Percentiles rank a stretch among this genome's conserved stretches.
Conservation (phyloP, 2,888 invertebrate genomes). For the Steinernema scapterisci region DNA sequence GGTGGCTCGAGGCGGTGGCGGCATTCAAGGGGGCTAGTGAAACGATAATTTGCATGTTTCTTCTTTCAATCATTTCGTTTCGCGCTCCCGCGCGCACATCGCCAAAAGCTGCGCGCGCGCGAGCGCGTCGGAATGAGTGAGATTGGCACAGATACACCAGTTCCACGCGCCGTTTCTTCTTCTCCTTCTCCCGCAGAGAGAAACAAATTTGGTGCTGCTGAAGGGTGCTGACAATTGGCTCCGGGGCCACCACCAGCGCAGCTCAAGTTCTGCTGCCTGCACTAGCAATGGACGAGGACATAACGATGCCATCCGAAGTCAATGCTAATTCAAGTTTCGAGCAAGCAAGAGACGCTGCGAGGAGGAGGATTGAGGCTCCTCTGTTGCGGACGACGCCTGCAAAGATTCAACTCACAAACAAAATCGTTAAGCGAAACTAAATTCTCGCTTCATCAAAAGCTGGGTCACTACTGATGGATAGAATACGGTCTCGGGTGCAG, state of each 20-base stretch:
- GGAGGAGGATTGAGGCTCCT: too few species aligned
- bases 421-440: slow-evolving; percentile 25
- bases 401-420: slow-evolving; percentile 26
- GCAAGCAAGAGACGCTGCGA: slow-evolving; percentile 25
- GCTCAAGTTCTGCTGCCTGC: slow-evolving; percentile 1
- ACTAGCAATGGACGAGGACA: slow-evolving; percentile 29
- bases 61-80: slow-evolving; percentile 11
- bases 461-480: background rate
- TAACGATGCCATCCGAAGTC: slow-evolving; percentile 28
- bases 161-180: too few species aligned
- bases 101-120: background rate
- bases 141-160: slow-evolving; percentile 6
- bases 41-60: slow-evolving; percentile 26
- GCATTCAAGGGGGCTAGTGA: background rate
- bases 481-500: background rate
- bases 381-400: slow-evolving; percentile 4
- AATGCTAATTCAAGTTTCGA: slow-evolving; percentile 32
- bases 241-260: too few species aligned
- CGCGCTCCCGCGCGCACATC: slow-evolving; percentile 1
- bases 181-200: too few species aligned
- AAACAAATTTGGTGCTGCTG: slow-evolving; percentile 26
- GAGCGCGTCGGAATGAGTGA: background rate
- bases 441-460: background rate
- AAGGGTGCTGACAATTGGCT: slow-evolving; percentile 29
- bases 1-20: background rate